Percentiles rank a stretch among this genome's conserved stretches.
Conservation (phyloP, 2,888 invertebrate species). For the Agrenia bidenticulata region DNA sequence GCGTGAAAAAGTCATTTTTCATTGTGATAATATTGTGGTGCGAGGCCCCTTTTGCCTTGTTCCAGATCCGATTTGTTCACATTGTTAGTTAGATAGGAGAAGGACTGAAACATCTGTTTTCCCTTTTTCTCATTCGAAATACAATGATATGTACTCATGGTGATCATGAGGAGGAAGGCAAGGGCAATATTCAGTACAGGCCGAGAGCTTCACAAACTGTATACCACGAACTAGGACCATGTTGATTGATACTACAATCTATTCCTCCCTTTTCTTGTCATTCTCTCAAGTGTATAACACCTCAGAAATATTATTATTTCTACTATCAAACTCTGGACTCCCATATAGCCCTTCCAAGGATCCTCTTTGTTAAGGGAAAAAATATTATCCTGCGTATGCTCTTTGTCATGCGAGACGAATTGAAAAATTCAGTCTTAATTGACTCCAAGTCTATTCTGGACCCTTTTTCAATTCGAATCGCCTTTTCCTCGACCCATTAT, state of each 20-base stretch:
- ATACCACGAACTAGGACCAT: too few species aligned
- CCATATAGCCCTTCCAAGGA: too few species aligned
- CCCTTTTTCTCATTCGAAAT: not conserved
- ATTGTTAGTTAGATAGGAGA: not conserved
- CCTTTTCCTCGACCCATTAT: constrained; percentile 27
- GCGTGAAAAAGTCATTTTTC: constrained; percentile 54
- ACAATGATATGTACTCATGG: too few species aligned
- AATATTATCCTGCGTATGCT: not conserved
- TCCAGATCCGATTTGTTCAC: constrained; percentile 1
- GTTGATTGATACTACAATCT: too few species aligned
- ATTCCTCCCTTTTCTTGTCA: too few species aligned
- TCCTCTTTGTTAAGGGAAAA: not conserved
- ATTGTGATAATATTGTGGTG: constrained; percentile 45
- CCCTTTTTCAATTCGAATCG: constrained; percentile 49
- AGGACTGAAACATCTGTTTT: constrained; percentile 10
- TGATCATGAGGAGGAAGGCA: too few species aligned
- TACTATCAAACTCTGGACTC: too few species aligned
- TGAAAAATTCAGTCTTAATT: constrained; percentile 53
- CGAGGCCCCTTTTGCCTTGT: not conserved
- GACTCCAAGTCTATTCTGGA: constrained; percentile 46
- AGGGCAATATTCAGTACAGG: too few species aligned
- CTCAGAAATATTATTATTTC: too few species aligned
- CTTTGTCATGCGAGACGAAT: constrained; percentile 48
- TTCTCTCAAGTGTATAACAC: too few species aligned
- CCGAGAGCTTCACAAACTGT: too few species aligned